These are phyloP conservation scores for Cepaea hortensis DNA, from an alignment of 2,888 invertebrate species.

Conservation along the genomic window DNA sequence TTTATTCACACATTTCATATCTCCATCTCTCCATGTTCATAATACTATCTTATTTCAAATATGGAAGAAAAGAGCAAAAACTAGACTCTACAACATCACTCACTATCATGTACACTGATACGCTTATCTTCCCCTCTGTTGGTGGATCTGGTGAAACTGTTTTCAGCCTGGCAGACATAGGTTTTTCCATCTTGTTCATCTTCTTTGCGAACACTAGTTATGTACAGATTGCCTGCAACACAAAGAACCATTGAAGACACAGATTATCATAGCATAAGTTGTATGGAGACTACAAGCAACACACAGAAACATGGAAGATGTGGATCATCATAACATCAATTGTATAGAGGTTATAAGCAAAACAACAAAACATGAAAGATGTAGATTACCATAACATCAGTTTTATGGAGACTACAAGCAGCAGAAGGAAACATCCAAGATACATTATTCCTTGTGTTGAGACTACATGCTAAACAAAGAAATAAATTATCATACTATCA, in stretches of 20 bases:
- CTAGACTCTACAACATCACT: constrained; percentile 19
- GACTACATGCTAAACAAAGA: no score
- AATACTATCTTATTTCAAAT: background rate
- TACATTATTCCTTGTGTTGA: no score
- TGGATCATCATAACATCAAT: no score
- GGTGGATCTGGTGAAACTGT: constrained; percentile 50
- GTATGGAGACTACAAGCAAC: background rate
- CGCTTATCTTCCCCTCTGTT: constrained; percentile 57
- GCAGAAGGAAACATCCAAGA: no score
- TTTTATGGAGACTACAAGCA: no score
- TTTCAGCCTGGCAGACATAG: constrained; percentile 56
- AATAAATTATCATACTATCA: no score
- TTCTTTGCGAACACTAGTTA: constrained; percentile 91
- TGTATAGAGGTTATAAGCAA: no score
- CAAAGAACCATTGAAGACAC: background rate
- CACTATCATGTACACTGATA: constrained; percentile 51
- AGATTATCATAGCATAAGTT: background rate
- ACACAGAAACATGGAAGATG: background rate
- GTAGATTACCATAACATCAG: no score
- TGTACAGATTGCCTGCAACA: constrained; percentile 90
- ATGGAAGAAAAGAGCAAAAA: background rate
- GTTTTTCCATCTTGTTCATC: constrained; percentile 85
- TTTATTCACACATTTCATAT: no score
- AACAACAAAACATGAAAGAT: no score
- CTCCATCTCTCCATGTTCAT: background rate